These are phyloP conservation scores for Apodemus sylvaticus DNA, from an alignment of 2,113 vertebrate species.

Conservation along the genomic window DNA sequence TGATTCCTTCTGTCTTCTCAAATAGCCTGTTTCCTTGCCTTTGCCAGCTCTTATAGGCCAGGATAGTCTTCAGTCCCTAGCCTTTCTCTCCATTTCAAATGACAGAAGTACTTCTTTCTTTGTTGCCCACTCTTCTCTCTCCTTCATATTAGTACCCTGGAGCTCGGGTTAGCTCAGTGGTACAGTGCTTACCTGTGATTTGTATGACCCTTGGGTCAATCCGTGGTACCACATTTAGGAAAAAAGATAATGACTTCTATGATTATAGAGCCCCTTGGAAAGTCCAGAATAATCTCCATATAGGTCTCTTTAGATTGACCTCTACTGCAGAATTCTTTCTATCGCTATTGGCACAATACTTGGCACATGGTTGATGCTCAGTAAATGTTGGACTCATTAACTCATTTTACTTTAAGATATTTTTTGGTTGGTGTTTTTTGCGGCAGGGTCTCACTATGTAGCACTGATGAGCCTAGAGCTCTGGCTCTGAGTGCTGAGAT, in stretches of 20 bases:
- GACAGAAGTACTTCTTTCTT: neutral
- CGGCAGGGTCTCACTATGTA: too few relatives aligned
- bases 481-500: neutral
- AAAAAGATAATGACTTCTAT: neutral
- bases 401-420: neutral
- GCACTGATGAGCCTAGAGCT: neutral
- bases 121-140: neutral
- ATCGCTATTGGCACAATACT: neutral
- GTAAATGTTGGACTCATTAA: constrained; percentile 48
- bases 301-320: constrained; percentile 49
- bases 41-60: neutral
- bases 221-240: neutral
- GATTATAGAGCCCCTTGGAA: constrained; percentile 28
- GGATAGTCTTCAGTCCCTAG: neutral
- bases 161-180: neutral
- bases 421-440: neutral
- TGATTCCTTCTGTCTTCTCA: neutral
- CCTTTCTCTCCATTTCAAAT: constrained; percentile 1
- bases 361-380: neutral
- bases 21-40: neutral
- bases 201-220: neutral
- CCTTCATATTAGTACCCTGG: neutral
- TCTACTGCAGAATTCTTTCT: constrained; percentile 31
- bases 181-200: neutral
- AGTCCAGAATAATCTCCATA: constrained; percentile 45